Conservation (phyloP, 2,797 vertebrate genomes). For the Sebastes wilsoni region DNA sequence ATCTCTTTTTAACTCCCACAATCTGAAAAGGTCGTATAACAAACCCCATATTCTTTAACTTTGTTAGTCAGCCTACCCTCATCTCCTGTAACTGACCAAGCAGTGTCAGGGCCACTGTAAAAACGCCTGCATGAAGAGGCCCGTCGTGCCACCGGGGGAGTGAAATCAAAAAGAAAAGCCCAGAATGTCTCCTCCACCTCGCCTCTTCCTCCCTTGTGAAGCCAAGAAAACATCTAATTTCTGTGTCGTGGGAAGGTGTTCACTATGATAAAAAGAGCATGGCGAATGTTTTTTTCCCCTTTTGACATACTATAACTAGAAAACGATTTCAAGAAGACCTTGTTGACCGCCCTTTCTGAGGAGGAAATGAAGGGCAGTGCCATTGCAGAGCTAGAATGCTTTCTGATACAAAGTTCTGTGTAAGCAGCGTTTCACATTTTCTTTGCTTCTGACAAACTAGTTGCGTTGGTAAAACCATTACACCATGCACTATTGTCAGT, state of each 20-base stretch:
- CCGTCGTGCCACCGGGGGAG: slow-evolving; percentile 35
- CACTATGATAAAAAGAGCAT: background rate
- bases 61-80: slow-evolving; percentile 41
- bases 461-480: background rate
- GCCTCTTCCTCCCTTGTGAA: slow-evolving; percentile 26
- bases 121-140: slow-evolving; percentile 32
- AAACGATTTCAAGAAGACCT: background rate
- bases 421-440: background rate
- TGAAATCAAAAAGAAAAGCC: slow-evolving; percentile 51
- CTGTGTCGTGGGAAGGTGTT: slow-evolving; percentile 8
- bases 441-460: background rate
- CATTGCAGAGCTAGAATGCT: background rate
- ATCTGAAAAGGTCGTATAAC: slow-evolving; percentile 24
- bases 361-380: background rate
- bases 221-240: slow-evolving; percentile 26
- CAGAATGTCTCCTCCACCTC: slow-evolving; percentile 31
- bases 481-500: background rate
- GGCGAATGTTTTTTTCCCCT: background rate
- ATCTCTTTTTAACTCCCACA: slow-evolving; percentile 38
- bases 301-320: background rate
- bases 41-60: slow-evolving; percentile 25
- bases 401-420: background rate
- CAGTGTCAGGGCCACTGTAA: slow-evolving; percentile 8
- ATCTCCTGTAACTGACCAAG: slow-evolving; percentile 39
- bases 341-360: background rate